Percentiles rank a stretch among this genome's conserved stretches.
phyloP scores from a whole-genome alignment of 2,888 invertebrate genomes.

The Cheilosia scutellata region DNA sequence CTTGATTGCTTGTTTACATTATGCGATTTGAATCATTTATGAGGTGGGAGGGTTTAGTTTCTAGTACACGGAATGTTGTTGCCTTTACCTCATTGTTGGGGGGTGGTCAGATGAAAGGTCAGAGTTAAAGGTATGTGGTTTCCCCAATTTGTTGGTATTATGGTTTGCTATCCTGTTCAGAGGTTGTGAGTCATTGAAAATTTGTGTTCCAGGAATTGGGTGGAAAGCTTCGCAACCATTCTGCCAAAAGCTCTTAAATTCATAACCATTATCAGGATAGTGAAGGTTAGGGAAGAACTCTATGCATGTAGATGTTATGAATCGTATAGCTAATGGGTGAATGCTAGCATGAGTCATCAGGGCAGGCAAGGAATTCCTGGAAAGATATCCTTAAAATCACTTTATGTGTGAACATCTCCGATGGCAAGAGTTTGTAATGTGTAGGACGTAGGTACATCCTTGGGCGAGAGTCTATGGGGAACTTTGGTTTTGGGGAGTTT shows the following conservation, averaged over 20 bases:
- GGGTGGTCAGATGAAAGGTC: constrained; percentile 44
- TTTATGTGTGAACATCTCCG: constrained; percentile 10
- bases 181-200: constrained; percentile 50
- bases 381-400: constrained; percentile 7
- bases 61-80: neutral
- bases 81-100: neutral
- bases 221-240: constrained; percentile 27
- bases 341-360: constrained; percentile 33
- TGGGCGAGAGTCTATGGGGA: neutral
- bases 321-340: neutral
- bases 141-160: constrained; percentile 40
- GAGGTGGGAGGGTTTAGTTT: constrained; percentile 1
- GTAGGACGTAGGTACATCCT: neutral
- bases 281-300: neutral
- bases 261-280: constrained; percentile 45
- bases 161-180: constrained; percentile 31
- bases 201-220: constrained; percentile 46
- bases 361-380: neutral
- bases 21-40: constrained; percentile 50
- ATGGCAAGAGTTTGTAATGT: constrained; percentile 1
- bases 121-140: constrained; percentile 57
- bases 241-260: constrained; percentile 36
- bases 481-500: neutral
- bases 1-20: constrained; percentile 48
- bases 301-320: constrained; percentile 3